Conservation (phyloP, 2,113 vertebrate species). For the Malaclemys terrapin region DNA sequence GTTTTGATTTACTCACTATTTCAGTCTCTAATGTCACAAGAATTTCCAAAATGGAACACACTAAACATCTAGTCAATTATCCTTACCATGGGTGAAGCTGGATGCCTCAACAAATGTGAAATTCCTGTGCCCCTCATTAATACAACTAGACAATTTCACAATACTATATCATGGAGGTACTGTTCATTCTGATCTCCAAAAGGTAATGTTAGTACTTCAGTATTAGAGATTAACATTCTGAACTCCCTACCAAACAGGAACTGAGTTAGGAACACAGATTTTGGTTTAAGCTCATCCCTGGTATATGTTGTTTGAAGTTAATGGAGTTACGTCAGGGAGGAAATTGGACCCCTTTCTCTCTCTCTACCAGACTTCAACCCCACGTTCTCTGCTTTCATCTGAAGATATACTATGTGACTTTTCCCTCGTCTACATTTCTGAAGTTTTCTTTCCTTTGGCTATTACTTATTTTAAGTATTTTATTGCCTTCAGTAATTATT, state of each 20-base stretch:
- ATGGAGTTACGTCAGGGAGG: neutral
- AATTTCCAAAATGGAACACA: neutral
- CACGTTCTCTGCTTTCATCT: neutral
- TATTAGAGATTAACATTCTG: neutral
- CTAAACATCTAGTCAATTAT: neutral
- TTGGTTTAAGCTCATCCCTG: neutral
- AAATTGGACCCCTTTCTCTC: neutral
- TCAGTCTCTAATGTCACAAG: neutral
- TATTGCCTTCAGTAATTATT: neutral
- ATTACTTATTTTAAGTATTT: slow-evolving; percentile 11
- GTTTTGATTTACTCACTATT: neutral
- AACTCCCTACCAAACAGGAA: neutral
- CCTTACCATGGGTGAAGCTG: neutral
- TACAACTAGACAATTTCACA: neutral
- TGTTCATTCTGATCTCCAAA: neutral
- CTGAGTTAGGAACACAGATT: neutral
- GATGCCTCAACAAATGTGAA: neutral
- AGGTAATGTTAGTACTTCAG: neutral
- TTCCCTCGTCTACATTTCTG: neutral
- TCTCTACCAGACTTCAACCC: neutral
- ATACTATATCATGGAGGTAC: neutral
- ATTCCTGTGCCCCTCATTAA: neutral
- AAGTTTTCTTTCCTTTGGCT: neutral
- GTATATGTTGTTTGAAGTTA: neutral
- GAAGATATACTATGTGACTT: rapidly evolving